Evolutionary conservation across 1,140 invertebrate species (phyloP), one percentile per base, ranked within the genome.

Genomic region (Vanessa atalanta): DNA sequence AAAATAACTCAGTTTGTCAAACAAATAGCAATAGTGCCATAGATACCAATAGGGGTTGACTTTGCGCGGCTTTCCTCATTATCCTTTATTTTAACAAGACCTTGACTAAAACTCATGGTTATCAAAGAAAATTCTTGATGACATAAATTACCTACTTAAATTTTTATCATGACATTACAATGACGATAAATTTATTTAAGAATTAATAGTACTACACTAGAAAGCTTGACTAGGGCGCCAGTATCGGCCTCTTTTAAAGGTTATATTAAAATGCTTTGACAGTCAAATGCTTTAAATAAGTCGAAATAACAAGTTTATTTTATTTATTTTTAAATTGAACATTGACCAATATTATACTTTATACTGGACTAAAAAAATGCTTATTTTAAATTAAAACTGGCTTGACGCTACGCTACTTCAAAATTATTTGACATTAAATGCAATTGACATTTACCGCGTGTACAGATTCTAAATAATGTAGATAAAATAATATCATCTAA

Each of bases 11-110:
- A n/a, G 53, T 31, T 26, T 26, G 15, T 31, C 31, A 23, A 61
- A 53, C 66, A 13, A 47, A 13, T 65, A 47, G 65, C 20, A 70
- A 48, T 31, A 13, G 14, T 68, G n/a, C n/a, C 53, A 57, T 66
- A 85, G 83, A 71, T 81, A 90, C 89, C 88, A 55, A 92, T 84
- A 26, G 88, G 89, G n/a, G 88, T 90, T 64, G 87, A 77, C 77
- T 86, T 91, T 5, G 79, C 75, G 79, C 88, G 87, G 72, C 74
- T 87, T 70, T 91, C 89, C 76, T 83, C 82, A 80, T 82, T 83
- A 66, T 92, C 90, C 74, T 90, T 92, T 71, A 83, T 88, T 83
- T 90, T 92, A 47, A 73, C 73, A 69, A 84, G 82, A 51, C 73
- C 81, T 80, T 85, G 85, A 72, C 67, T 87, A 82, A 82, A 86